Percentiles rank a stretch among this genome's conserved stretches.
Evolutionary conservation across 2,113 vertebrate species (phyloP).

Genomic region (Eidolon helvum): DNA sequence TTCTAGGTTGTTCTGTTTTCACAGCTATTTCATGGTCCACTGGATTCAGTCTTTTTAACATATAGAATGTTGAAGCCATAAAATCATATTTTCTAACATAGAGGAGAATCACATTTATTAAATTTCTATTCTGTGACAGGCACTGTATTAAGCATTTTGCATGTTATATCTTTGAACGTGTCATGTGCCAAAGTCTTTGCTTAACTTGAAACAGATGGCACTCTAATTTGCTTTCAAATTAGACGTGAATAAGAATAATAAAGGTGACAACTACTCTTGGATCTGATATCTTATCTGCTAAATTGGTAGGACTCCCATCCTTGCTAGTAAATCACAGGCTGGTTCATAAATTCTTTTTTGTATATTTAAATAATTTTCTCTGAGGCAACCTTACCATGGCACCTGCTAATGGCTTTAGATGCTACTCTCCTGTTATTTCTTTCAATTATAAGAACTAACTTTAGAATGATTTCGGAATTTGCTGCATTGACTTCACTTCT

Average conservation of each 20-base stretch:
- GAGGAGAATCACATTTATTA: background rate
- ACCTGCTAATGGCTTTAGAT: background rate
- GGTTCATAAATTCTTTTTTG: background rate
- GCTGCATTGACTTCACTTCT: background rate
- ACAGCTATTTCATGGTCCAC: background rate
- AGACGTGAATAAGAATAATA: background rate
- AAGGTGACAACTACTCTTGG: background rate
- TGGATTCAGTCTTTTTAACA: background rate
- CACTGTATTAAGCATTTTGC: background rate
- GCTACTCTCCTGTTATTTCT: background rate
- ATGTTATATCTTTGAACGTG: background rate
- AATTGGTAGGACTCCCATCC: background rate
- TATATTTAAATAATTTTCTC: background rate
- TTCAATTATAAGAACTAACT: background rate
- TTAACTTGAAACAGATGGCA: background rate
- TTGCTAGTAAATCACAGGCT: background rate
- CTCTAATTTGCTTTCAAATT: background rate
- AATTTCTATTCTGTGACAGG: background rate
- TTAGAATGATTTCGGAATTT: background rate
- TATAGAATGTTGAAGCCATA: background rate
- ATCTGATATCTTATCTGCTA: background rate
- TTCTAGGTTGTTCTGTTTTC: background rate
- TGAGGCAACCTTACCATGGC: no score
- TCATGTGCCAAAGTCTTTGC: background rate
- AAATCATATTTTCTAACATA: background rate